Evolutionary conservation across 2,888 invertebrate species (phyloP).

Genomic region (Hydriomena furcata): DNA sequence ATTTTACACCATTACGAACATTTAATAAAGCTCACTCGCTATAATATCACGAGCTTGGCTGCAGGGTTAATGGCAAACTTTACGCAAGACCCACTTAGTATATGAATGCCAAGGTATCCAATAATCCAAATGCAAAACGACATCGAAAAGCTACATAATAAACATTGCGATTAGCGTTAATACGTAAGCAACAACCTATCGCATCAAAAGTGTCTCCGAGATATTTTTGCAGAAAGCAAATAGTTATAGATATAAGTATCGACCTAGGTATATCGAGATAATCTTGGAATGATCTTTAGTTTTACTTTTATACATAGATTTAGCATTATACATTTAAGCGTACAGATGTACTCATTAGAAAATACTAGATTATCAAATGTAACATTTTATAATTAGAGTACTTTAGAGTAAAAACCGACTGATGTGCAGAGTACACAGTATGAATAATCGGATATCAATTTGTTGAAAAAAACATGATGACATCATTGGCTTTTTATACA

Average conservation of each 20-base stretch:
- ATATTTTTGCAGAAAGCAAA: conserved; percentile 17
- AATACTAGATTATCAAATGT: conserved; percentile 11
- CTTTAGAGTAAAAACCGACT: conserved; percentile 7
- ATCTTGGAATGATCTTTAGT: conserved; percentile 20
- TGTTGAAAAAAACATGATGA: conserved; percentile 49
- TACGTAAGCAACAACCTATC: conserved; percentile 18
- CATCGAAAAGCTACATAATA: conserved; percentile 14
- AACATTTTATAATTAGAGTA: conserved; percentile 14
- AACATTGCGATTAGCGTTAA: conserved; percentile 17
- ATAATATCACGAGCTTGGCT: conserved; percentile 69
- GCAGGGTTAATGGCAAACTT: conserved; percentile 37
- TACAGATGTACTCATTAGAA: conserved; percentile 14
- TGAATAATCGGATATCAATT: conserved; percentile 30
- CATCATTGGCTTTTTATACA: conserved; percentile 70
- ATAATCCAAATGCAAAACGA: conserved; percentile 18
- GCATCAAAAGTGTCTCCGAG: conserved; percentile 9
- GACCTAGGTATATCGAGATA: conserved; percentile 13
- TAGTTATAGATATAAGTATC: conserved; percentile 24
- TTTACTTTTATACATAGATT: conserved; percentile 17
- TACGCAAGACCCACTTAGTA: conserved; percentile 31
- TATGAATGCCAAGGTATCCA: conserved; percentile 27
- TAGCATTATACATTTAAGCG: conserved; percentile 7
- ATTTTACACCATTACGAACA: conserved; percentile 62
- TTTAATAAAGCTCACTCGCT: conserved; percentile 64
- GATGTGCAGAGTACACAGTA: conserved; percentile 17